Evolutionary conservation across 2,113 vertebrate species (phyloP), one percentile per base, ranked within the genome.

Genomic region (Ciconia maguari): DNA sequence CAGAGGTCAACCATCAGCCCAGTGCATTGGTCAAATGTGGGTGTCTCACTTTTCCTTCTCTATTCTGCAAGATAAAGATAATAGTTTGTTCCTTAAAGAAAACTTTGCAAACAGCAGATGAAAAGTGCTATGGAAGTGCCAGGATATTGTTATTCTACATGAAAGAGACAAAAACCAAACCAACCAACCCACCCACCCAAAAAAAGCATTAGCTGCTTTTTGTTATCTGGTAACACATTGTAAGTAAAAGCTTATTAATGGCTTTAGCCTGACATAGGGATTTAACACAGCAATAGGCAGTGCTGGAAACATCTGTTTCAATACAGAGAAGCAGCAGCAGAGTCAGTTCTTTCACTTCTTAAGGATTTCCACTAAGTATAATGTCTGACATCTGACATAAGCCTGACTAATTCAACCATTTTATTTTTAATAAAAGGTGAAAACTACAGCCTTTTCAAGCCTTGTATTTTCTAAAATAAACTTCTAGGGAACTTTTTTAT

Each of bases 11-110:
- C 7, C 38, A 71, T 16, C 30, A 66, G 61, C n/a, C 52, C 25
- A 25, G 12, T 17, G 6, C 1, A 0, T 16, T 25, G 19, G 38
- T 75, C 36, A 71, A 26, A 60, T 2, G 4, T 3, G 4, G 16
- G 14, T 25, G 7, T 61, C 36, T 71, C 38, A 19, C 18, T n/a
- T 74, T 11, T 48, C 15, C 36, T 85, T 71, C 42, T 75, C 44
- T 27, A 11, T 34, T 69, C n/a, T 1, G 0, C 41, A 55, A 65
- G 29, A 58, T 5, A 42, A 52, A 86, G 36, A 17, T 14, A 69
- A 41, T 8, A 66, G 22, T 22, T 66, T 32, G 25, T 9, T 89
- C 65, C 30, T 44, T 54, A 51, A 0, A 58, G 22, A 89, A 86
- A 60, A 19, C 36, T 57, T 68, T 48, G n/a, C 20, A 64, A 83